A percentile compares a stretch with the other conserved stretches of the same genome.
Conservation (phyloP, 2,113 vertebrate genomes). For the Isurus oxyrinchus region DNA sequence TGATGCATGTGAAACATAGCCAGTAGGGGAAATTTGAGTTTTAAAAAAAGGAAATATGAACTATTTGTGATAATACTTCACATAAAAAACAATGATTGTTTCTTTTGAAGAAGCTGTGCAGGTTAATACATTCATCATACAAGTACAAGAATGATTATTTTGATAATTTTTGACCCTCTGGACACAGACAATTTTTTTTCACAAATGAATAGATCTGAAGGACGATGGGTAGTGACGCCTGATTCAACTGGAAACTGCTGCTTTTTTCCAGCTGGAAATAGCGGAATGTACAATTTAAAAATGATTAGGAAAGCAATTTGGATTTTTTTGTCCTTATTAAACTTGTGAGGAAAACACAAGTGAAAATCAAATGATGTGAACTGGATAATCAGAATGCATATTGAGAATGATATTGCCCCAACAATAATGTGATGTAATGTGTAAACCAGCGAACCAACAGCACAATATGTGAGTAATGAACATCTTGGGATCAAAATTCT, state of each 20-base stretch:
- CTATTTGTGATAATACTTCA: not conserved
- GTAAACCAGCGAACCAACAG: not conserved
- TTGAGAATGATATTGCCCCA: not conserved
- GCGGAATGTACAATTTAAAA: not conserved
- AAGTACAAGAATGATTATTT: not conserved
- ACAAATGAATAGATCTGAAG: not conserved
- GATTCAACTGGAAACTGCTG: not conserved
- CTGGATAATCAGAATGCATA: not conserved
- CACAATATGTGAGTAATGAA: not conserved
- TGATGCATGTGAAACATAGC: not conserved
- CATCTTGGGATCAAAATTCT: too few species aligned
- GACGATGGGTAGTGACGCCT: not conserved
- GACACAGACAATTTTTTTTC: not conserved
- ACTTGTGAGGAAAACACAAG: not conserved
- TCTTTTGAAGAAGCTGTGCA: not conserved
- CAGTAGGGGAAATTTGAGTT: not conserved
- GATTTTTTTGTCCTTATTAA: not conserved
- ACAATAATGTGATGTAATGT: not conserved
- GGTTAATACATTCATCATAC: not conserved
- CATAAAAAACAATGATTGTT: not conserved
- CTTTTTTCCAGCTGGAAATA: not conserved
- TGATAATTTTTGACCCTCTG: not conserved
- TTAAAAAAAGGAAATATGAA: not conserved
- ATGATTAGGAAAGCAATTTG: not conserved
- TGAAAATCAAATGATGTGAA: not conserved